A percentile compares a stretch with the other conserved stretches of the same genome.
Evolutionary conservation across 2,797 vertebrate species (phyloP).

Genomic region (Ceryle rudis): DNA sequence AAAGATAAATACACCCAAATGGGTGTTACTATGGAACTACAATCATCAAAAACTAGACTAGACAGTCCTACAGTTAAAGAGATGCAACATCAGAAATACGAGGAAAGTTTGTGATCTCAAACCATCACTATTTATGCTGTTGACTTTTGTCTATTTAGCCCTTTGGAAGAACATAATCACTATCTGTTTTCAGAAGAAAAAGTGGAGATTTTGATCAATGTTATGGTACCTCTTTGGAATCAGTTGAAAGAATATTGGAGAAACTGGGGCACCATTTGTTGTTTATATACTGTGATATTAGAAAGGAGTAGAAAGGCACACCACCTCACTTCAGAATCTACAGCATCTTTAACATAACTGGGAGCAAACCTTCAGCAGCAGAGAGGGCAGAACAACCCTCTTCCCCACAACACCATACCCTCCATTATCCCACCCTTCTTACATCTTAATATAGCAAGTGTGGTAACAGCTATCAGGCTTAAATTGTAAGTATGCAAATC

Average conservation of each 20-base stretch:
- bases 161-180: neutral
- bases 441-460: neutral
- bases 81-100: neutral
- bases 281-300: neutral
- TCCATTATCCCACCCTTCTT: neutral
- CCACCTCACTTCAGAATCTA: neutral
- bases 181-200: neutral
- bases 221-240: neutral
- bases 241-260: neutral
- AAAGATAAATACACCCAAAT: neutral
- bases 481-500: neutral
- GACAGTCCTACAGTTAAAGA: neutral
- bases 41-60: neutral
- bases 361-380: neutral
- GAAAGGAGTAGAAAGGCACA: neutral
- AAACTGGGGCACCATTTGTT: neutral
- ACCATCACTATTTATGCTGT: neutral
- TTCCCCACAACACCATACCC: neutral
- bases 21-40: neutral
- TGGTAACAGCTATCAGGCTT: neutral
- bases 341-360: neutral
- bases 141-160: neutral
- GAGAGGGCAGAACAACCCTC: neutral
- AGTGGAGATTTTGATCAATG: neutral
- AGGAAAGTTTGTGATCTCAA: neutral